Percentiles rank a stretch among this genome's conserved stretches.
phyloP scores from a whole-genome alignment of 2,113 vertebrate species.

The Meriones unguiculatus region DNA sequence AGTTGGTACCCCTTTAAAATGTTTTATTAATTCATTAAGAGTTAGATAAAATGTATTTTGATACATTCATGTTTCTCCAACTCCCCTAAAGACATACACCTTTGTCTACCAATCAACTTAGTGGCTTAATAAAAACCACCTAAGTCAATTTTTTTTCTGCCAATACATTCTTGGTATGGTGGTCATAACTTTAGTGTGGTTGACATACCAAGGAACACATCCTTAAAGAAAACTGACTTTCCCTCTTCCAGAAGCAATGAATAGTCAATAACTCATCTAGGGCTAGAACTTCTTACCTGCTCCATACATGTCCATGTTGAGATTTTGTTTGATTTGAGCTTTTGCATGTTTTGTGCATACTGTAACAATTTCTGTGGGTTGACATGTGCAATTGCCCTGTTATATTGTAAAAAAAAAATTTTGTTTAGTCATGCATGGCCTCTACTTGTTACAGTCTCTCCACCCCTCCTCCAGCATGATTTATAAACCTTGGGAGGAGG shows the following conservation, averaged over 20 bases:
- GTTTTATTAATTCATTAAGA: not conserved
- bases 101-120: not conserved
- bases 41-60: not conserved
- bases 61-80: not conserved
- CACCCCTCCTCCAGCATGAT: not conserved
- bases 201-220: not conserved
- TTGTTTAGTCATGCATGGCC: not conserved
- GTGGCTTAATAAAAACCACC: not conserved
- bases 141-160: not conserved
- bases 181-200: not conserved
- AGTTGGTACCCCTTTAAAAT: not conserved
- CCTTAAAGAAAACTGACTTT: not conserved
- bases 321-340: not conserved
- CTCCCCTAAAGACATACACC: not conserved
- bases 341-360: not conserved
- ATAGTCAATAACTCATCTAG: not conserved
- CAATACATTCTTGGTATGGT: not conserved
- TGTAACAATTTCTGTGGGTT: not conserved
- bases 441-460: not conserved
- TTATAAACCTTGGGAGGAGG: not conserved
- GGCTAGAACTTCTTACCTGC: not conserved
- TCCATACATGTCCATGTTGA: not conserved
- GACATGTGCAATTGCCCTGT: not conserved
- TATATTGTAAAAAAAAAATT: not conserved
- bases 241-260: not conserved